Percentiles rank a stretch among this genome's conserved stretches.
Evolutionary conservation across 2,888 invertebrate species (phyloP).

Genomic region (Hydraecia micacea): DNA sequence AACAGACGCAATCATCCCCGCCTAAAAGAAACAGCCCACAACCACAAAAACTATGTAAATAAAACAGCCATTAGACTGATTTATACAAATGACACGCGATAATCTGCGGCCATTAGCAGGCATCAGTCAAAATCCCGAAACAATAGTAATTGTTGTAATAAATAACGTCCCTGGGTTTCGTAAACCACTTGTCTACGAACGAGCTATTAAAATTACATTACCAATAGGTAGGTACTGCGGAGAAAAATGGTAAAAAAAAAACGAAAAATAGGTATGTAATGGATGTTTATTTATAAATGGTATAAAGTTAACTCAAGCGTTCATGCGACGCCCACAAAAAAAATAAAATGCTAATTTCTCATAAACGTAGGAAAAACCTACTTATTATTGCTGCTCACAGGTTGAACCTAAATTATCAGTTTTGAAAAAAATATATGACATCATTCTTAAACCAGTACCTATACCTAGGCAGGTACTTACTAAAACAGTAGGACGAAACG

Average conservation of each 20-base stretch:
- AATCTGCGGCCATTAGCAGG: constrained; percentile 78
- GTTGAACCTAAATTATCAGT: neutral
- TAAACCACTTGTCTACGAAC: constrained; percentile 67
- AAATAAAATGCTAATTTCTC: neutral
- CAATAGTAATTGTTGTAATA: constrained; percentile 84
- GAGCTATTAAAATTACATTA: constrained; percentile 72
- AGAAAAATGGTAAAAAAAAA: constrained; percentile 51
- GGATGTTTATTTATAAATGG: constrained; percentile 33
- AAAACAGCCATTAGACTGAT: constrained; percentile 68
- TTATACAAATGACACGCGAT: constrained; percentile 78
- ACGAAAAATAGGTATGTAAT: constrained; percentile 10
- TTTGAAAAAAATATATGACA: too few species aligned
- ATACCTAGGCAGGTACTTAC: neutral
- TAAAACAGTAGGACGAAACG: neutral
- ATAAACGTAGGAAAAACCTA: neutral
- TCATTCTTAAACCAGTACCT: neutral
- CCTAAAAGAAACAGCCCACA: constrained; percentile 53
- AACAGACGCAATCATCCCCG: constrained; percentile 32
- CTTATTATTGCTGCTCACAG: neutral
- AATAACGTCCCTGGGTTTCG: constrained; percentile 75
- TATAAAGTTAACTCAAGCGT: neutral
- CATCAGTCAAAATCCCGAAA: constrained; percentile 83
- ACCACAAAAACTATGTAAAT: constrained; percentile 61
- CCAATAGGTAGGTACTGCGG: constrained; percentile 33
- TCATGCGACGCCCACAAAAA: too few species aligned